phyloP scores from a whole-genome alignment of 2,797 vertebrate genomes.

The Oreochromis mossambicus region DNA sequence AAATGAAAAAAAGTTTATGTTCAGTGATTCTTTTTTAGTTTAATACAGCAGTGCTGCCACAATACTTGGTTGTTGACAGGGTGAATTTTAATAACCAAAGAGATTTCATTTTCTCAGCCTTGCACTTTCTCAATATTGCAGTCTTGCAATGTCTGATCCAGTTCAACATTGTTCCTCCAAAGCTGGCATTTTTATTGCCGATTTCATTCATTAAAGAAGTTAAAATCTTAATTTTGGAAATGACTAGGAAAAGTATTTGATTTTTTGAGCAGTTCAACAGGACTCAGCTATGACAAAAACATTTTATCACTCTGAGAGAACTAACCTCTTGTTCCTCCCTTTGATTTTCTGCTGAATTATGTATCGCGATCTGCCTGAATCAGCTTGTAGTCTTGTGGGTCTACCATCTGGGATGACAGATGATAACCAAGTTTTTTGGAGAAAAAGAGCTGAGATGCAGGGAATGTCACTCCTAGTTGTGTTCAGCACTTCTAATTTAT shows the following conservation, averaged over 20 bases:
- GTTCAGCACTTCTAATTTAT: constrained; percentile 61
- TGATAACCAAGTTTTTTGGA: constrained; percentile 54
- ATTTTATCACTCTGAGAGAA: constrained; percentile 10
- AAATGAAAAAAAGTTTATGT: background rate
- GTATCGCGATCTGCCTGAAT: constrained; percentile 47
- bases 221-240: background rate
- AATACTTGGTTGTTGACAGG: background rate
- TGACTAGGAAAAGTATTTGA: background rate
- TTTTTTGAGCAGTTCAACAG: background rate
- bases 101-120: background rate
- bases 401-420: constrained; percentile 70
- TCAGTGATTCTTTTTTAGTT: background rate
- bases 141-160: background rate
- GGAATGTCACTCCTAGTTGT: constrained; percentile 51
- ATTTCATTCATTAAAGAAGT: background rate
- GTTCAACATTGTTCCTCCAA: background rate
- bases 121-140: background rate
- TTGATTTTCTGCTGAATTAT: constrained; percentile 65
- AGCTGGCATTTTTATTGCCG: background rate
- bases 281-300: background rate
- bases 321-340: constrained; percentile 18
- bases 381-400: constrained; percentile 64
- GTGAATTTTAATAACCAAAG: background rate
- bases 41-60: background rate
- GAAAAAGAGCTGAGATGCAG: constrained; percentile 57